These are phyloP conservation scores for Delia radicum DNA, from an alignment of 1,140 invertebrate species.

Conservation along the genomic window DNA sequence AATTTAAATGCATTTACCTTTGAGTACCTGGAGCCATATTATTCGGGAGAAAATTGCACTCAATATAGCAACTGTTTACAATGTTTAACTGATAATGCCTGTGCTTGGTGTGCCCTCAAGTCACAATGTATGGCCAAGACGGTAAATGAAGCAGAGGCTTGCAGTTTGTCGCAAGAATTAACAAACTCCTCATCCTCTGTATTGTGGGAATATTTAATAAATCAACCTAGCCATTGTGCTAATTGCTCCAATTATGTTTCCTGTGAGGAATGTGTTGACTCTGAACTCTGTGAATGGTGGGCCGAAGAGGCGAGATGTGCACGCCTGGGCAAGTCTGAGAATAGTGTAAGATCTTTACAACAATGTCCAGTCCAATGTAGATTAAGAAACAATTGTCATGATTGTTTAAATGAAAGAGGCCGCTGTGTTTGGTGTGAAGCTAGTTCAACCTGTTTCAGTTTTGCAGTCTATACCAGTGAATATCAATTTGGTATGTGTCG, in stretches of 20 bases:
- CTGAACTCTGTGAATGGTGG: constrained; percentile 85
- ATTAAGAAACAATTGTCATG: constrained; percentile 72
- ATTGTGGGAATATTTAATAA: constrained; percentile 74
- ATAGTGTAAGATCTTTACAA: constrained; percentile 63
- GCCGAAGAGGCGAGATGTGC: constrained; percentile 81
- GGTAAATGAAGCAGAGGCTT: constrained; percentile 66
- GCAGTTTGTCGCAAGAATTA: constrained; percentile 51
- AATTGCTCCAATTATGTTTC: constrained; percentile 87
- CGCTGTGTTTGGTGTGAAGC: constrained; percentile 95
- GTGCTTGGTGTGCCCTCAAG: constrained; percentile 84
- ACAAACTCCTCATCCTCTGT: constrained; percentile 56
- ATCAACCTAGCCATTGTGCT: constrained; percentile 77
- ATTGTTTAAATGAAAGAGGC: constrained; percentile 80
- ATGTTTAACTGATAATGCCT: constrained; percentile 84
- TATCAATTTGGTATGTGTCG: constrained; percentile 90
- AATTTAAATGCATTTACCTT: constrained; percentile 81
- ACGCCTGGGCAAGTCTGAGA: constrained; percentile 70
- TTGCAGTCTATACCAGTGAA: constrained; percentile 91
- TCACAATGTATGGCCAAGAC: constrained; percentile 65
- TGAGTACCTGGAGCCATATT: constrained; percentile 86
- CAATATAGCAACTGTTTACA: constrained; percentile 81
- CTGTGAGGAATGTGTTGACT: constrained; percentile 73
- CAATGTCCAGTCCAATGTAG: constrained; percentile 76
- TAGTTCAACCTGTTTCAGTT: constrained; percentile 87
- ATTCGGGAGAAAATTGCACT: constrained; percentile 70